Conservation (phyloP, 2,797 vertebrate species). For the Sebastes aleutianus region DNA sequence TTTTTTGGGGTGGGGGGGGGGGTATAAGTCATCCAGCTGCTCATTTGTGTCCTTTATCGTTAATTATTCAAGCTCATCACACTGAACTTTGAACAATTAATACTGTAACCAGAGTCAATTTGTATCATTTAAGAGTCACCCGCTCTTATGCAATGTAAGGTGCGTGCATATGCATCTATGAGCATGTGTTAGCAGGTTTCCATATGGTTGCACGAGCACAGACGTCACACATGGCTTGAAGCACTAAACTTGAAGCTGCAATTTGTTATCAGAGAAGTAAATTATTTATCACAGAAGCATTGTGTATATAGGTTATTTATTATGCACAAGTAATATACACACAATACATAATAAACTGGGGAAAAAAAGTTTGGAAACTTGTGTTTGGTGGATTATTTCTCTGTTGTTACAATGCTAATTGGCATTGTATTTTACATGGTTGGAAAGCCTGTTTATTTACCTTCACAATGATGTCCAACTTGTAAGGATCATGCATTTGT, state of each 20-base stretch:
- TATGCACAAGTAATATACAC: not conserved
- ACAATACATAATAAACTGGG: not conserved
- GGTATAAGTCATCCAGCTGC: not conserved
- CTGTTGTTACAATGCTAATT: too few relatives aligned
- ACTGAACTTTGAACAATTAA: not conserved
- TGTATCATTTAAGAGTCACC: not conserved
- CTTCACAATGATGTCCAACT: too few relatives aligned
- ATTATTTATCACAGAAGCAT: conserved; percentile 29
- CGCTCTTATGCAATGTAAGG: not conserved
- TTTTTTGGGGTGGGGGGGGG: not conserved
- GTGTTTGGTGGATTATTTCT: too few relatives aligned
- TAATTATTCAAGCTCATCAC: not conserved
- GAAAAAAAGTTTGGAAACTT: fast-evolving
- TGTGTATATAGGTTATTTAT: not conserved
- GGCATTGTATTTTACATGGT: too few relatives aligned
- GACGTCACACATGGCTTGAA: not conserved
- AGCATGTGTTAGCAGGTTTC: not conserved
- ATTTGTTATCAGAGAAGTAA: conserved; percentile 3
- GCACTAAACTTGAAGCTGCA: not conserved
- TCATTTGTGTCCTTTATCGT: not conserved
- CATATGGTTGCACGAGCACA: not conserved
- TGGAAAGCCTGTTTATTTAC: too few relatives aligned
- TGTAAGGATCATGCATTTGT: too few relatives aligned
- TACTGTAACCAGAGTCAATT: not conserved
- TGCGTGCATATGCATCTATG: not conserved